These are phyloP conservation scores for Podotricha telesiphe DNA, from an alignment of 2,888 invertebrate species.

Conservation along the genomic window DNA sequence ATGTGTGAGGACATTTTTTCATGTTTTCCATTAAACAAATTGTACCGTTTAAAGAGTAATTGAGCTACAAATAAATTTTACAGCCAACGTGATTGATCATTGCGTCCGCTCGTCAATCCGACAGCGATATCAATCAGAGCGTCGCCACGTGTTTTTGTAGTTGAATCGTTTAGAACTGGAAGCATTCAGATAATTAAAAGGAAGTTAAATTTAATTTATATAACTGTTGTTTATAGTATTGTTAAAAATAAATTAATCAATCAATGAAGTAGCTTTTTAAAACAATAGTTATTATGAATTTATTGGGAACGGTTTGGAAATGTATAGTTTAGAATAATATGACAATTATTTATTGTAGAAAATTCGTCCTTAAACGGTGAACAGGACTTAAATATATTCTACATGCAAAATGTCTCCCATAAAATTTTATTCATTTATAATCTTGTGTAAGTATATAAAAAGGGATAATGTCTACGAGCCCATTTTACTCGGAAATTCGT, in stretches of 20 bases:
- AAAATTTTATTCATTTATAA: conserved; percentile 1
- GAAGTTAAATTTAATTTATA: neutral
- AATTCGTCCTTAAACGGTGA: neutral
- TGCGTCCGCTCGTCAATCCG: conserved; percentile 33
- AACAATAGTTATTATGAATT: no score
- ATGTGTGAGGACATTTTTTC: neutral
- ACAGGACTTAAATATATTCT: neutral
- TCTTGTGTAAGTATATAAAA: neutral
- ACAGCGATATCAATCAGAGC: conserved; percentile 41
- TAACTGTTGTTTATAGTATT: neutral
- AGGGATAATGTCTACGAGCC: neutral
- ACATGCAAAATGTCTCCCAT: neutral
- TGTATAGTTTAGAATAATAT: neutral
- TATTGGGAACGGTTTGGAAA: no score
- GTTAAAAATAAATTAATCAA: neutral
- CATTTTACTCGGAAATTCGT: neutral
- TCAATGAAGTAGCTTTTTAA: neutral
- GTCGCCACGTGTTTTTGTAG: conserved; percentile 37
- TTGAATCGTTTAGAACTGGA: conserved; percentile 29
- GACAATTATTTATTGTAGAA: neutral
- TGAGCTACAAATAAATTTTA: conserved; percentile 28
- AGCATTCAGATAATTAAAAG: conserved; percentile 22
- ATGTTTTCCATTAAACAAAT: conserved; percentile 21
- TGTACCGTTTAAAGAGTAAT: conserved; percentile 29
- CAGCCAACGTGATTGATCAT: conserved; percentile 37